Conservation (phyloP, 2,888 invertebrate species). For the Netelia melanura region DNA sequence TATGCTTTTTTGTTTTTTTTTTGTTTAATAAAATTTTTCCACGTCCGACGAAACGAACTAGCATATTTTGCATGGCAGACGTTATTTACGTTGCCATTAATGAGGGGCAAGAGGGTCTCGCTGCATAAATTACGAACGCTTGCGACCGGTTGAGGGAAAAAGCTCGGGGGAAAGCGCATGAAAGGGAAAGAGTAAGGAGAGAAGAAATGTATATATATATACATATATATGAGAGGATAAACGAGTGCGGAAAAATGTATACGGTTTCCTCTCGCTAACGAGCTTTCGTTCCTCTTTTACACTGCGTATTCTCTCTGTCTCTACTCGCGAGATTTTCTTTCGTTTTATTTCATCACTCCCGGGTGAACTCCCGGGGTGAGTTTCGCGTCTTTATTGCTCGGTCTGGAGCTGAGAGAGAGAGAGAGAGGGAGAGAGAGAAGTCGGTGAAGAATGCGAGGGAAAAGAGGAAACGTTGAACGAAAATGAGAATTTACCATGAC, state of each 20-base stretch:
- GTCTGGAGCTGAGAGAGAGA: not conserved
- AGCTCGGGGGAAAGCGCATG: slow-evolving; percentile 52
- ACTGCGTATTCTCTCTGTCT: slow-evolving; percentile 27
- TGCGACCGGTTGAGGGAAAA: slow-evolving; percentile 39
- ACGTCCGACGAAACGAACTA: slow-evolving; percentile 17
- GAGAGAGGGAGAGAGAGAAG: not conserved
- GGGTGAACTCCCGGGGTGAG: slow-evolving; percentile 11
- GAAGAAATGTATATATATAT: slow-evolving; percentile 44
- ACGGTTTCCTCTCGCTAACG: slow-evolving; percentile 63
- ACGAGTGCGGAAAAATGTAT: slow-evolving; percentile 63
- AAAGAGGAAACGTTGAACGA: slow-evolving; percentile 15
- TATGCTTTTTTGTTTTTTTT: not conserved
- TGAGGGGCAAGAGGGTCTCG: slow-evolving; percentile 59
- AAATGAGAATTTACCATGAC: slow-evolving; percentile 18
- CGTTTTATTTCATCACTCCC: slow-evolving; percentile 42
- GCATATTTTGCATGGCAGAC: slow-evolving; percentile 38
- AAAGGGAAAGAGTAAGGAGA: slow-evolving; percentile 34
- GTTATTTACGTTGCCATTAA: slow-evolving; percentile 70
- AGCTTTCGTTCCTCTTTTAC: slow-evolving; percentile 52
- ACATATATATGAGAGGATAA: slow-evolving; percentile 46
- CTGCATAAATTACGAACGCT: slow-evolving; percentile 69
- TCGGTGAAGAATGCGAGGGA: slow-evolving; percentile 7
- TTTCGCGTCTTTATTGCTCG: slow-evolving; percentile 41
- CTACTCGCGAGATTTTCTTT: slow-evolving; percentile 18
- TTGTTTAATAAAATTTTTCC: slow-evolving; percentile 9